phyloP scores from a whole-genome alignment of 2,113 vertebrate genomes.

The Sterrhoptilus dennistouni region DNA sequence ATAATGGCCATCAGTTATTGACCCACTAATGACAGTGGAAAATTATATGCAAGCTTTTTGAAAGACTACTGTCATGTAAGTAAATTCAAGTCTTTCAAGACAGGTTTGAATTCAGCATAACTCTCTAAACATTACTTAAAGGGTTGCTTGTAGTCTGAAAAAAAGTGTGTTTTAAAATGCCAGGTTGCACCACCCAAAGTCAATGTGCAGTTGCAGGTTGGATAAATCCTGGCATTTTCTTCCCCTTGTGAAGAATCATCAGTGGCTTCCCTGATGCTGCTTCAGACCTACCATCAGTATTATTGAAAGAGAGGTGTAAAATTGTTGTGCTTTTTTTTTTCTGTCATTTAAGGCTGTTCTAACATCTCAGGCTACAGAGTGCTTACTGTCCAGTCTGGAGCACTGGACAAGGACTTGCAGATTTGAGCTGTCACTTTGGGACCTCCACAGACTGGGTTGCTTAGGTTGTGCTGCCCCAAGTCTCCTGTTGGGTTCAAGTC shows the following conservation, averaged over 20 bases:
- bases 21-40: not conserved
- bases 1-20: not conserved
- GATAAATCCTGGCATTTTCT: not conserved
- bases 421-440: not conserved
- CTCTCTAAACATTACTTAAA: not conserved
- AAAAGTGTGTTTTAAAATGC: not conserved
- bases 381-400: not conserved
- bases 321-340: fast-evolving
- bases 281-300: not conserved
- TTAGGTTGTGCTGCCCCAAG: not conserved
- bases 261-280: not conserved
- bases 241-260: fast-evolving
- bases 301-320: not conserved
- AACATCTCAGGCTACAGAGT: not conserved
- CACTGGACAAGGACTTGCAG: not conserved
- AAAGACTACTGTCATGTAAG: not conserved
- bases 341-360: not conserved
- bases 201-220: not conserved
- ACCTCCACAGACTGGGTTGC: not conserved
- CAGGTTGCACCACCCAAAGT: not conserved
- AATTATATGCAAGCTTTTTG: not conserved
- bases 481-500: not conserved
- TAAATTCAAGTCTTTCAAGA: not conserved
- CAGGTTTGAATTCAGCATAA: not conserved
- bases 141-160: not conserved